A percentile compares a stretch with the other conserved stretches of the same genome.
phyloP scores from a whole-genome alignment of 2,888 invertebrate genomes.

The Amiota minor region DNA sequence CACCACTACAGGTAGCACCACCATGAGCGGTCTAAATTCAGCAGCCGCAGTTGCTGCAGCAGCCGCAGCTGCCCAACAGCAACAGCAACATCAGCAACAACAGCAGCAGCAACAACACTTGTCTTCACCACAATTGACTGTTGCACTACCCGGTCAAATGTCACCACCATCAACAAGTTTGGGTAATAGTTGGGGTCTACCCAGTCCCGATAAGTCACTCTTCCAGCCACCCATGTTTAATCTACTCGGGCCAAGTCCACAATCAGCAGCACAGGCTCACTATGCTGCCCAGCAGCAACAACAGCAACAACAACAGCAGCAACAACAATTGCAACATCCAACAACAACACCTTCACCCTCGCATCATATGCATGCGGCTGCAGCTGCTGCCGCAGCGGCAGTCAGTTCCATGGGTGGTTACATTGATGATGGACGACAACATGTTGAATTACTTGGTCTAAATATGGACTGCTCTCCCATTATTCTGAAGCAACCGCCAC shows the following conservation, averaged over 20 bases:
- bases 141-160: slow-evolving; percentile 73
- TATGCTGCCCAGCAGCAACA: slow-evolving; percentile 73
- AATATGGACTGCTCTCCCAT: slow-evolving; percentile 77
- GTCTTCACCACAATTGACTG: slow-evolving; percentile 71
- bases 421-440: slow-evolving; percentile 71
- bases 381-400: slow-evolving; percentile 35
- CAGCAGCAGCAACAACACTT: slow-evolving; percentile 64
- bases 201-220: slow-evolving; percentile 79
- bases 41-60: slow-evolving; percentile 55
- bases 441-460: slow-evolving; percentile 77
- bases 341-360: slow-evolving; percentile 72
- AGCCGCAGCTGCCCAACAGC: slow-evolving; percentile 60
- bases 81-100: slow-evolving; percentile 37
- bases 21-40: slow-evolving; percentile 63
- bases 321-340: slow-evolving; percentile 68
- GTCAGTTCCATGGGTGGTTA: slow-evolving; percentile 56
- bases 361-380: slow-evolving; percentile 55
- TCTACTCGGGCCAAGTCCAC: slow-evolving; percentile 77
- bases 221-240: slow-evolving; percentile 79
- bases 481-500: slow-evolving; percentile 79
- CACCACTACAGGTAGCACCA: slow-evolving; percentile 79
- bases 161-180: slow-evolving; percentile 77
- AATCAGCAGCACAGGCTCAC: slow-evolving; percentile 76
- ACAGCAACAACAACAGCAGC: slow-evolving; percentile 69
- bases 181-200: slow-evolving; percentile 83